A percentile compares a stretch with the other conserved stretches of the same genome.
Evolutionary conservation across 2,888 invertebrate species (phyloP).

Genomic region (Cryptocheilus praepositus): DNA sequence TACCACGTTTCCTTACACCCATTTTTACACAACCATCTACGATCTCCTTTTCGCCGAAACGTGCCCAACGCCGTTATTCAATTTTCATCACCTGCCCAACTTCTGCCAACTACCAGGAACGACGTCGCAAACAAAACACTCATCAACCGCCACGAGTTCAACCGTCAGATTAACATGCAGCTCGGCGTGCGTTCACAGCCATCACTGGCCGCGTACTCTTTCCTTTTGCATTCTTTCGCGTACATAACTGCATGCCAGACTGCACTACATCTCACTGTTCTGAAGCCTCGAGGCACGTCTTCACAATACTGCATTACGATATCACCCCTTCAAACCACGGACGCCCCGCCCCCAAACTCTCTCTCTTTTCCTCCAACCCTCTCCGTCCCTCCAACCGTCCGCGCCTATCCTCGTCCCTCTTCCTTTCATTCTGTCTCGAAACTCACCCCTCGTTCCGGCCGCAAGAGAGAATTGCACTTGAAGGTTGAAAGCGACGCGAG

Average conservation of each 20-base stretch:
- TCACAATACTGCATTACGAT: constrained; percentile 65
- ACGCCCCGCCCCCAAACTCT: constrained; percentile 29
- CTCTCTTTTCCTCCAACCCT: constrained; percentile 25
- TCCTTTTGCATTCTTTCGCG: constrained; percentile 51
- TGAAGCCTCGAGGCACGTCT: constrained; percentile 57
- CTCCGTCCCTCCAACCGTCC: constrained; percentile 18
- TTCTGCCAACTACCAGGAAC: no score
- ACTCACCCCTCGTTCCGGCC: constrained; percentile 15
- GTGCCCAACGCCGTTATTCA: no score
- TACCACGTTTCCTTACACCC: no score
- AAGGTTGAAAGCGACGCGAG: constrained; percentile 43
- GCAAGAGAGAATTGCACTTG: constrained; percentile 43
- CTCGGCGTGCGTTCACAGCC: constrained; percentile 34
- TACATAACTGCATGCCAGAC: constrained; percentile 49
- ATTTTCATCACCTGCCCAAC: no score
- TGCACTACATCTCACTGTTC: constrained; percentile 52
- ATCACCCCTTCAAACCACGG: constrained; percentile 40
- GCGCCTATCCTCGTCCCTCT: constrained; percentile 14
- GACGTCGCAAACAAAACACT: no score
- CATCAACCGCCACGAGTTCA: no score
- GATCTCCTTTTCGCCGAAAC: no score
- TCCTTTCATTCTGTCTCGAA: constrained; percentile 12
- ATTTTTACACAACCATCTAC: no score
- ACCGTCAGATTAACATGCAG: background rate
- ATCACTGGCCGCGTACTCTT: constrained; percentile 24